Evolutionary conservation across 1,140 invertebrate genomes (phyloP), one percentile per base, ranked within the genome.

Genomic region (Drosophila gunungcola): DNA sequence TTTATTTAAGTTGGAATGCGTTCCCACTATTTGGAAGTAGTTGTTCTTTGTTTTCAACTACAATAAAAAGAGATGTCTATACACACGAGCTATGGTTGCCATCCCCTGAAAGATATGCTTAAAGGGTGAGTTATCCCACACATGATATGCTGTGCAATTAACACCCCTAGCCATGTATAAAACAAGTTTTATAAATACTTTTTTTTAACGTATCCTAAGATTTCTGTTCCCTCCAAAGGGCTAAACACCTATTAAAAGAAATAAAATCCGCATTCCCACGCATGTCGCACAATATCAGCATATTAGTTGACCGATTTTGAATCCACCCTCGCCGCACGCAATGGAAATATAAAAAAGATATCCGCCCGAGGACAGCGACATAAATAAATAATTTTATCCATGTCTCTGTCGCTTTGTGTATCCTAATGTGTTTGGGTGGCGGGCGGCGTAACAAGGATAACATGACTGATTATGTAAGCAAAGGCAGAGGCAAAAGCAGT

Each of bases 391-490:
- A 80, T 80, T 62, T 36, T 67, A 21, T 67, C 46, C 72, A 61
- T 68, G 69, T 25, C 34, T 60, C 34, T 53, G 48, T 60, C 52
- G 67, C 16, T 53, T 16, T 75, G 34, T 63, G 48, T 72, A 41
- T 60, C 25, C 53, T 27, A 45, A 46, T 82, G 21, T 58, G 45
- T 51, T 49, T 68, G 60, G 53, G 52, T 41, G 58, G 67, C 48
- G 39, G 58, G 42, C 45, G 63, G 82, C 70, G 83, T 52, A 78
- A 89, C 83, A 89, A 89, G 83, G 83, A 91, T 91, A 89, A 88
- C 83, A 82, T 91, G 89, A 91, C 78, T 91, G 90, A 91, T 91
- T 91, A 82, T 89, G 84, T 91, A 91, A 91, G 86, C 86, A 34
- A 51, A 16, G 57, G 86, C 86, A 34, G 34, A 16, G 57, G 65